Evolutionary conservation across 2,797 vertebrate species (phyloP), one percentile per base, ranked within the genome.

Genomic region (Catamblyrhynchus diadema): DNA sequence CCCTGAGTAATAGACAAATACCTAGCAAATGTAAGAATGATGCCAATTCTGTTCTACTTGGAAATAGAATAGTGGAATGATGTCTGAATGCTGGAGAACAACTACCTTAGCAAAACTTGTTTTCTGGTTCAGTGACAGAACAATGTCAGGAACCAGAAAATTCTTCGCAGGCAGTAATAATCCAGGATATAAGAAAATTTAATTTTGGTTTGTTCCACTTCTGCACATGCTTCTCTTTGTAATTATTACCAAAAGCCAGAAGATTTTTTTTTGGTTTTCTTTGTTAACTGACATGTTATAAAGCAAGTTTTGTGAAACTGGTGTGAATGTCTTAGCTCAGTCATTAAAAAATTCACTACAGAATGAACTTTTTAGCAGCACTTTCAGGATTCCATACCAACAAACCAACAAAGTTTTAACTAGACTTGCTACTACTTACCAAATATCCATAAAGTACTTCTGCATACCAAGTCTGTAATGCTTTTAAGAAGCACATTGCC

Each of bases 71-170:
- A 73, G 47, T 24, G 75, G 11, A 82, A 22, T 27, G 15, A 48
- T n/a, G 18, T 28, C 48, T 44, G 30, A 80, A 64, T 0, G 2
- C 19, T 61, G 35, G 47, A 64, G 42, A 73, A 73, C 32, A 80
- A 50, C 13, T 12, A 35, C 21, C 12, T 67, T 21, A 77, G 83
- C 12, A 53, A 51, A 82, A 71, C 28, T 20, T 57, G 12, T 77
- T 80, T 75, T 70, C 74, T 72, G 47, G 6, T 85, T 88, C 78
- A 82, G 60, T 62, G 35, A 84, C 14, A 70, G 50, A 84, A 72
- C 27, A 50, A 45, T 12, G 28, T 39, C 37, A 80, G 28, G 42
- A 91, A 77, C 2, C 27, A 85, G 64, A 74, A 50, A 72, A 73
- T 44, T 82, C 51, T 54, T 82, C 47, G 44, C 20, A 37, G 75